phyloP scores from a whole-genome alignment of 2,797 vertebrate genomes.

The Bovichtus variegatus region DNA sequence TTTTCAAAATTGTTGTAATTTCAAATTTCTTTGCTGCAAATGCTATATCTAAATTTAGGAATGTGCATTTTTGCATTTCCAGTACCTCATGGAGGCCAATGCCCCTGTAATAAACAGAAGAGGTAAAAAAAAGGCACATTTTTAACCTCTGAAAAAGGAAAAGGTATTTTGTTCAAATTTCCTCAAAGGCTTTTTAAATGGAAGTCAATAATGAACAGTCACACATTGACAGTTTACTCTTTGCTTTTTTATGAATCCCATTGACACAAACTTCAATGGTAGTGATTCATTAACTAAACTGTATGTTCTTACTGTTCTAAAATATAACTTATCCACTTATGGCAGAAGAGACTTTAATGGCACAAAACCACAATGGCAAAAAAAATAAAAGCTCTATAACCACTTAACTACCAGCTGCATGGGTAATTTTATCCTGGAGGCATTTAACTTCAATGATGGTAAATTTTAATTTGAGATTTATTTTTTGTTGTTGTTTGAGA shows the following conservation, averaged over 20 bases:
- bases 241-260: background rate
- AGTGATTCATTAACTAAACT: constrained; percentile 17
- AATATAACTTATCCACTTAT: constrained; percentile 22
- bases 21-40: background rate
- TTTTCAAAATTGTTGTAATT: background rate
- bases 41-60: background rate
- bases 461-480: constrained; percentile 20
- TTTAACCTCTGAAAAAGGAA: too few relatives aligned
- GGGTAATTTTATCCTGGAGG: constrained; percentile 15
- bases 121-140: background rate
- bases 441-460: constrained; percentile 20
- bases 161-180: background rate
- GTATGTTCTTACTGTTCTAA: constrained; percentile 1
- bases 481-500: background rate
- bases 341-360: constrained; percentile 8
- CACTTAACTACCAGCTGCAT: constrained; percentile 22
- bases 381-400: constrained; percentile 37
- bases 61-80: background rate
- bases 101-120: background rate
- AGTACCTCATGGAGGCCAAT: background rate
- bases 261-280: background rate
- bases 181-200: background rate
- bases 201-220: background rate
- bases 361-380: constrained; percentile 29
- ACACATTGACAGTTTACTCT: background rate